phyloP scores from a whole-genome alignment of 2,113 vertebrate genomes.

The Paracanthobrama guichenoti region DNA sequence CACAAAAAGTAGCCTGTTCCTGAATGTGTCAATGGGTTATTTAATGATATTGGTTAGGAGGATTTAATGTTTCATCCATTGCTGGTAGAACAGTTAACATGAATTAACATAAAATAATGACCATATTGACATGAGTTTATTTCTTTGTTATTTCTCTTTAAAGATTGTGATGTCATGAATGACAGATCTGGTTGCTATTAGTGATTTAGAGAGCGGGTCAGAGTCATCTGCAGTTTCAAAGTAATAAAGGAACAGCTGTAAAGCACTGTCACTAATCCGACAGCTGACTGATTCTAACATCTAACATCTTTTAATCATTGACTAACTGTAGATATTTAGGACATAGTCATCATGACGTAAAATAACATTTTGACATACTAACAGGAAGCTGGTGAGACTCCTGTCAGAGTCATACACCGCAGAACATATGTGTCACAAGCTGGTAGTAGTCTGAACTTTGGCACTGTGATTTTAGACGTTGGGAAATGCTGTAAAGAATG shows the following conservation, averaged over 20 bases:
- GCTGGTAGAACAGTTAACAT: neutral
- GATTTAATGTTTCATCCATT: neutral
- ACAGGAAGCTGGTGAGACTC: conserved; percentile 36
- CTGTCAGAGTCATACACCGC: neutral
- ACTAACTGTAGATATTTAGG: conserved; percentile 35
- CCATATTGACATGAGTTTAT: neutral
- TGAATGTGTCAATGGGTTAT: too few species aligned
- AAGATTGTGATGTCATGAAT: neutral
- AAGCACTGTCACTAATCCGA: neutral
- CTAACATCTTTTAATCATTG: conserved; percentile 42
- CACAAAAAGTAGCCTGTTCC: too few species aligned
- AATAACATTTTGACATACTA: conserved; percentile 4
- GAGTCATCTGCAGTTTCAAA: conserved; percentile 31
- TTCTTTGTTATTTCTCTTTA: neutral
- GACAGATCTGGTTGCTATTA: neutral
- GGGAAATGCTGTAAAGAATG: neutral
- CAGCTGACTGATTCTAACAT: conserved; percentile 1
- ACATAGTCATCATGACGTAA: conserved; percentile 11
- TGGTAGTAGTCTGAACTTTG: neutral
- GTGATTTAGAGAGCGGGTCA: neutral
- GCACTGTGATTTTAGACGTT: neutral
- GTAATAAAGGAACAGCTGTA: conserved; percentile 32
- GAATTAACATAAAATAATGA: neutral
- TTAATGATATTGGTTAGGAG: neutral
- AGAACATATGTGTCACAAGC: conserved; percentile 27